These are phyloP conservation scores for Crotalus tigris DNA, from an alignment of 2,113 vertebrate genomes.

Conservation along the genomic window DNA sequence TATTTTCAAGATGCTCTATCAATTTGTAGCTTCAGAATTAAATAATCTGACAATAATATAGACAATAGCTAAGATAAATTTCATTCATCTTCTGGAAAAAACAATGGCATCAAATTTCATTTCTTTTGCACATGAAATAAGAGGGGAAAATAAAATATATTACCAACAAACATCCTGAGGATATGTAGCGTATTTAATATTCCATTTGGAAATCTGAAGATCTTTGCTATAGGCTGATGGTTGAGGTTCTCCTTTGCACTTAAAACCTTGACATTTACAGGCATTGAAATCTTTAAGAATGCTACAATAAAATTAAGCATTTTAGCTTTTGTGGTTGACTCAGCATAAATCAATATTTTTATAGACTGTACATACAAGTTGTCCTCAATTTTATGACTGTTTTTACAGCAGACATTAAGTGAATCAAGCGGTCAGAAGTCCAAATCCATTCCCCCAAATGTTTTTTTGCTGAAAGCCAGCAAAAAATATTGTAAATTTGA, in stretches of 20 bases:
- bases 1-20: background rate
- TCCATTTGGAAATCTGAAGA: conserved; percentile 77
- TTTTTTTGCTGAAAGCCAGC: background rate
- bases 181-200: conserved; percentile 80
- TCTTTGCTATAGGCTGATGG: conserved; percentile 74
- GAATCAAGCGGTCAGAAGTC: background rate
- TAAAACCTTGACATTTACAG: conserved; percentile 77
- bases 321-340: background rate
- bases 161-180: conserved; percentile 92
- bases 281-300: conserved; percentile 95
- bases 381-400: background rate
- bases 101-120: background rate
- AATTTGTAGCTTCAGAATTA: background rate
- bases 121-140: background rate
- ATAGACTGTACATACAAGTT: background rate
- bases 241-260: conserved; percentile 77
- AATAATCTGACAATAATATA: background rate
- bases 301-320: conserved; percentile 62
- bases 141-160: conserved; percentile 32
- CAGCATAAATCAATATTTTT: background rate
- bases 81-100: background rate
- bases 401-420: background rate
- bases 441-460: background rate
- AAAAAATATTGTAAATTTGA: background rate
- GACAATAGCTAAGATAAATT: background rate